These are phyloP conservation scores for Pseudomyrmex sp. DNA, from an alignment of 1,140 invertebrate genomes.

Conservation along the genomic window DNA sequence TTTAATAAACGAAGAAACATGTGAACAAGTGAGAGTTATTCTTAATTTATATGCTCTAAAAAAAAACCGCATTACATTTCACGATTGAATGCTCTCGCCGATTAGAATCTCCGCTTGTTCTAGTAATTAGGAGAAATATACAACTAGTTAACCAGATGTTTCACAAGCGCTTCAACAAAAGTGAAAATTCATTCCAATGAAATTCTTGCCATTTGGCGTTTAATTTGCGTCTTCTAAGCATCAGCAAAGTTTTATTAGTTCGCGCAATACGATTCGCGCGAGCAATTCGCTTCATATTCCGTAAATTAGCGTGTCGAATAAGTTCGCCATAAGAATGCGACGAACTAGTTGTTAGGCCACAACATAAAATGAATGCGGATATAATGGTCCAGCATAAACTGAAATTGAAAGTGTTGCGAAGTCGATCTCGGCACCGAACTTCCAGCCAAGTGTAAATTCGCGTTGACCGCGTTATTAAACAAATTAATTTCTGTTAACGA, in stretches of 20 bases:
- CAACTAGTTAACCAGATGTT: constrained; percentile 5
- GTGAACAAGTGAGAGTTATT: too few species aligned
- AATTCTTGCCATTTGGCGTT: constrained; percentile 37
- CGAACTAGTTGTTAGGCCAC: constrained; percentile 8
- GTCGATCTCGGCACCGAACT: constrained; percentile 61
- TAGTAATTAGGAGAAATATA: constrained; percentile 10
- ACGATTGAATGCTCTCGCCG: too few species aligned
- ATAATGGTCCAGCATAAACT: constrained; percentile 67
- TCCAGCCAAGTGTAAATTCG: constrained; percentile 33
- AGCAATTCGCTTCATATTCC: constrained; percentile 49
- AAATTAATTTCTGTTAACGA: constrained; percentile 61
- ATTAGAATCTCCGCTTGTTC: constrained; percentile 4
- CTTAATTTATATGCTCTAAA: neutral
- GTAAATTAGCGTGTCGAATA: constrained; percentile 51
- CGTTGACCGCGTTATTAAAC: constrained; percentile 38
- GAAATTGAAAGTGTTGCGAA: constrained; percentile 71
- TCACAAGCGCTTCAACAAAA: neutral
- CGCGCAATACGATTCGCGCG: constrained; percentile 11
- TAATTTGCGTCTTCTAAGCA: constrained; percentile 16
- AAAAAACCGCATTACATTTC: neutral
- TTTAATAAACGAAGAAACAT: neutral
- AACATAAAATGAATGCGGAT: constrained; percentile 63
- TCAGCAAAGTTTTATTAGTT: constrained; percentile 45
- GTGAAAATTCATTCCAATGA: constrained; percentile 20
- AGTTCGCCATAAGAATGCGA: constrained; percentile 26